Evolutionary conservation across 2,888 invertebrate genomes (phyloP).

Genomic region (Sminthurinus aureus): DNA sequence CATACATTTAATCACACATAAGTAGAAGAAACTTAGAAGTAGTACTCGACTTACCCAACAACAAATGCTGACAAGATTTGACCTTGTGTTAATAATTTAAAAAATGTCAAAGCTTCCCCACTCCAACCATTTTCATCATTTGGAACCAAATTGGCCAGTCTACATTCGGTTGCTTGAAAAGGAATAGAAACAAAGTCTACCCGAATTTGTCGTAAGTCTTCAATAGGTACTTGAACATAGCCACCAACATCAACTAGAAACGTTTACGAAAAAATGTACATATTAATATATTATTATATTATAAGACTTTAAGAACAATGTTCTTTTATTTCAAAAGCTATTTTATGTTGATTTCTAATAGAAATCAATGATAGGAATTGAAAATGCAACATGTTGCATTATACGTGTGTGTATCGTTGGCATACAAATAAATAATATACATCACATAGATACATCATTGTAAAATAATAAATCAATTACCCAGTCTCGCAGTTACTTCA

Average conservation of each 20-base stretch:
- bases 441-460: too few species aligned
- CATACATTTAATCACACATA: too few species aligned
- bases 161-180: constrained; percentile 96
- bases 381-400: too few species aligned
- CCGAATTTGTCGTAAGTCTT: constrained; percentile 87
- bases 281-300: too few species aligned
- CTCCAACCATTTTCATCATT: constrained; percentile 73
- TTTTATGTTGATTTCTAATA: too few species aligned
- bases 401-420: too few species aligned
- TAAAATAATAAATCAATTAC: too few species aligned
- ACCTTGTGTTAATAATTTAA: constrained; percentile 81
- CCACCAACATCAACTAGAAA: constrained; percentile 98
- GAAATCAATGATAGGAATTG: too few species aligned
- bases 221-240: constrained; percentile 79
- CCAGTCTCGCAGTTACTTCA: constrained; percentile 78
- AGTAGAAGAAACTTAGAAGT: neutral
- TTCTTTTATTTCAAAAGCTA: too few species aligned
- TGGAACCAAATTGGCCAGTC: constrained; percentile 87
- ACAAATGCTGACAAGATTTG: constrained; percentile 89
- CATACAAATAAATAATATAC: too few species aligned
- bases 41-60: constrained; percentile 63
- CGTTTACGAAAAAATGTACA: too few species aligned
- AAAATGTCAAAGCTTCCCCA: constrained; percentile 77
- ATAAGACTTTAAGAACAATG: too few species aligned
- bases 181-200: constrained; percentile 93